phyloP scores from a whole-genome alignment of 2,888 invertebrate genomes.

The Alloscopus bannaensis region DNA sequence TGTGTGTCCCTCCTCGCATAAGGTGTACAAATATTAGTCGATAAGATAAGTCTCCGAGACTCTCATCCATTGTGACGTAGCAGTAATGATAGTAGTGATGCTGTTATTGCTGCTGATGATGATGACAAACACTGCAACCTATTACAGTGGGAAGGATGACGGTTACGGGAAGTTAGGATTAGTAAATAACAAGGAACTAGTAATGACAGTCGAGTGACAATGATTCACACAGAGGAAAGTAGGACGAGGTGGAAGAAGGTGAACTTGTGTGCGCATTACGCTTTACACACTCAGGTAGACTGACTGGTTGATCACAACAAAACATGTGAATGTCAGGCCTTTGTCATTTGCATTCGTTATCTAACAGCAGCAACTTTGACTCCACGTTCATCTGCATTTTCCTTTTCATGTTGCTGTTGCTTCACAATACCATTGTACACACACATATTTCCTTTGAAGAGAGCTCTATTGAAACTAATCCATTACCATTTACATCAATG shows the following conservation, averaged over 20 bases:
- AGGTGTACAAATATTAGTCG: too few species aligned
- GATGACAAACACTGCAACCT: slow-evolving; percentile 4
- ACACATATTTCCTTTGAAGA: too few species aligned
- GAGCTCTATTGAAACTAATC: too few species aligned
- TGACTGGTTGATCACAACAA: slow-evolving; percentile 28
- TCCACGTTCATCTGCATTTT: too few species aligned
- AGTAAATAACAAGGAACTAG: slow-evolving; percentile 39
- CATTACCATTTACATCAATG: too few species aligned
- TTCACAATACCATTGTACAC: too few species aligned
- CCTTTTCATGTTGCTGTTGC: too few species aligned
- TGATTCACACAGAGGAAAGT: slow-evolving; percentile 57
- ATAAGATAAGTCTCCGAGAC: too few species aligned
- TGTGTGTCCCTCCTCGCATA: too few species aligned
- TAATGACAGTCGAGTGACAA: slow-evolving; percentile 6
- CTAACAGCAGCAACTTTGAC: too few species aligned
- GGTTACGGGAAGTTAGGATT: slow-evolving; percentile 53
- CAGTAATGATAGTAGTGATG: not conserved
- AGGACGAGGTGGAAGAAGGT: slow-evolving; percentile 60
- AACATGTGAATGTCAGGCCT: slow-evolving; percentile 42
- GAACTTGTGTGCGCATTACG: slow-evolving; percentile 39
- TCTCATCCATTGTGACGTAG: too few species aligned
- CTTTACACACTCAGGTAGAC: too few species aligned
- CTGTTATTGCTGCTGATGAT: slow-evolving; percentile 12
- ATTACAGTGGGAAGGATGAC: slow-evolving; percentile 13
- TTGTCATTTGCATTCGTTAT: slow-evolving; percentile 50